Evolutionary conservation across 2,113 vertebrate genomes (phyloP), one percentile per base, ranked within the genome.

Genomic region (Lutjanus erythropterus): DNA sequence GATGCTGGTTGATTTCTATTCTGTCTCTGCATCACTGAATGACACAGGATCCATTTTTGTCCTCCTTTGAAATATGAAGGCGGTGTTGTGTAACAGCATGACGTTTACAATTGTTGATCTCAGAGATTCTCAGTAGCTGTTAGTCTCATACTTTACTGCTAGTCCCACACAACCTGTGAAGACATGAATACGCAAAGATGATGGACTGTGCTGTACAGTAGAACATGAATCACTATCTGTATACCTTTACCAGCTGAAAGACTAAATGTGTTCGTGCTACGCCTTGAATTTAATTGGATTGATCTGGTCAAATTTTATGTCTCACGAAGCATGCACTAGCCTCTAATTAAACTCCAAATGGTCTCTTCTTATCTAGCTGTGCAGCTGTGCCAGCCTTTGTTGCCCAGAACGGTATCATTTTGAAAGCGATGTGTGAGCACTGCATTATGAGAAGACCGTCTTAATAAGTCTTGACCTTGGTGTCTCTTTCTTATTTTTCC

Each of bases 301-400:
- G 6, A 76, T 41, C 23, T 0, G 0, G 11, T 5, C 19, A 21
- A 65, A 83, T 33, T 74, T 55, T n/a, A 23, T 44, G 33, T 66
- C 14, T 62, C 16, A 56, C 44, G 46, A 46, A 44, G 14, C 50
- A 55, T 59, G 44, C 14, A 67, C 2, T 9, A 29, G 21, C 44
- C 2, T 25, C 44, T 83, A 33, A 81, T 81, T 77, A 74, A 81
- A 70, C 47, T 58, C 39, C 16, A 56, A 53, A 74, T 42, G 25
- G 11, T 49, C 9, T 67, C 78, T 46, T 72, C 56, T 72, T 79
- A 82, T 81, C 62, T 55, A 23, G 25, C 70, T 58, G 53, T 18
- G 42, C 55, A 64, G 58, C 27, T 25, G 31, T 64, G 39, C 8
- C 33, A 18, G 49, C 12, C 49, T 44, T 73, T 86, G 52, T 84